phyloP scores from a whole-genome alignment of 2,797 vertebrate genomes.

The Pseudomugil gertrudae region DNA sequence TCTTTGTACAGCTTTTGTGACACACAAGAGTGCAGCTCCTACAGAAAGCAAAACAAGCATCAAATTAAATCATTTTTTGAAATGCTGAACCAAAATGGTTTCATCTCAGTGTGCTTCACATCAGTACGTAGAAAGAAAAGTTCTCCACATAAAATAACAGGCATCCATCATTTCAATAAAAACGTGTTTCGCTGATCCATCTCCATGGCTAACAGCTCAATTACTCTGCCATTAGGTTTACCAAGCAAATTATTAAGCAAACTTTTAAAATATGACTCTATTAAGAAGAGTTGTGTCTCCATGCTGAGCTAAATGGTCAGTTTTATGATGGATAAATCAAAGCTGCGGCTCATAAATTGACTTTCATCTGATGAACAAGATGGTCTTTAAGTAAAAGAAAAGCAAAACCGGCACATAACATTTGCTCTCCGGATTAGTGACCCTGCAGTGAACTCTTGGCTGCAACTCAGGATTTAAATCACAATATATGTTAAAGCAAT shows the following conservation, averaged over 20 bases:
- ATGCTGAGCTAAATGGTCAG: background rate
- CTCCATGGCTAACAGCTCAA: conserved; percentile 57
- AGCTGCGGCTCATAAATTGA: conserved; percentile 25
- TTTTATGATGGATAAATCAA: conserved; percentile 23
- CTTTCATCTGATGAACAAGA: conserved; percentile 12
- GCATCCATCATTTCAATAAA: background rate
- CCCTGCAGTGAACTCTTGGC: conserved; percentile 22
- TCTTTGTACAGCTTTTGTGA: conserved; percentile 87
- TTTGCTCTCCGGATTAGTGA: conserved; percentile 18
- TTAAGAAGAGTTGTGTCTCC: conserved; percentile 17
- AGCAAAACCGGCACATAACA: conserved; percentile 4
- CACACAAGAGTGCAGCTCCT: conserved; percentile 91
- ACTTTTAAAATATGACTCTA: conserved; percentile 25
- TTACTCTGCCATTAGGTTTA: conserved; percentile 41
- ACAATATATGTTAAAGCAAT: conserved; percentile 2
- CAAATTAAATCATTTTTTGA: too few species aligned
- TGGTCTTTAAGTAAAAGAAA: conserved; percentile 26
- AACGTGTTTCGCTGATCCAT: conserved; percentile 38
- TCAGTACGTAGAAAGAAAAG: background rate
- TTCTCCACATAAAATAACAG: conserved; percentile 23
- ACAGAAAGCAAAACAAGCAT: conserved; percentile 25
- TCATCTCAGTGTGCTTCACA: background rate
- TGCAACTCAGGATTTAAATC: conserved; percentile 1
- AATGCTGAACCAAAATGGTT: too few species aligned
- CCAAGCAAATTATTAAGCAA: conserved; percentile 27